phyloP scores from a whole-genome alignment of 2,888 invertebrate species.

The Scaptomyza flava region DNA sequence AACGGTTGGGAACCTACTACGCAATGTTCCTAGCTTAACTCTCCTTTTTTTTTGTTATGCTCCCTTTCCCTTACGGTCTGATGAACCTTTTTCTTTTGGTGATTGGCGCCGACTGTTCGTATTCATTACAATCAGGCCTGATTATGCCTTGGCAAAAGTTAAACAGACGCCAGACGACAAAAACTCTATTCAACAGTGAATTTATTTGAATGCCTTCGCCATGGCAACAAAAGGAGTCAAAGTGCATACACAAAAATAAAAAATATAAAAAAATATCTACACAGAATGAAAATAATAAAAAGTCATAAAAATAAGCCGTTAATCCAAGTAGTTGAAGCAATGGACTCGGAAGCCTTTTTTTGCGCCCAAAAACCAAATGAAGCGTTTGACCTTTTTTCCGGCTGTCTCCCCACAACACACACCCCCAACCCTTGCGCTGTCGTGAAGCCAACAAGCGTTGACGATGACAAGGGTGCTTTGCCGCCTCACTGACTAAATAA shows the following conservation, averaged over 20 bases:
- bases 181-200: slow-evolving; percentile 71
- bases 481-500: slow-evolving; percentile 82
- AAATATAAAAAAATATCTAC: not conserved
- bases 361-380: slow-evolving; percentile 48
- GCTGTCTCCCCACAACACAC: slow-evolving; percentile 1
- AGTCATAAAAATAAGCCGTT: slow-evolving; percentile 73
- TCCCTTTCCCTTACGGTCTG: slow-evolving; percentile 15
- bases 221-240: slow-evolving; percentile 28
- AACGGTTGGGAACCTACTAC: slow-evolving; percentile 5
- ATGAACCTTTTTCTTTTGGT: slow-evolving; percentile 33
- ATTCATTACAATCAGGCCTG: slow-evolving; percentile 67
- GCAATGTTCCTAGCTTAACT: not conserved
- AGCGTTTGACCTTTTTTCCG: slow-evolving; percentile 61
- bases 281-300: slow-evolving; percentile 51
- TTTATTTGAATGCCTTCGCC: slow-evolving; percentile 69
- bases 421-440: not conserved
- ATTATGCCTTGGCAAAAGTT: slow-evolving; percentile 59
- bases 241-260: slow-evolving; percentile 18
- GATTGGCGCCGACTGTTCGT: slow-evolving; percentile 44
- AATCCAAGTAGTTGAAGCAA: slow-evolving; percentile 72
- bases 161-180: slow-evolving; percentile 45
- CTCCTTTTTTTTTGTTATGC: too few species aligned
- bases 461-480: slow-evolving; percentile 82
- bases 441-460: slow-evolving; percentile 44
- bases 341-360: slow-evolving; percentile 51